A percentile compares a stretch with the other conserved stretches of the same genome.
Evolutionary conservation across 37 sponge, comb jelly and placozoan species (phyloP).

Genomic region (Agelas oroides): DNA sequence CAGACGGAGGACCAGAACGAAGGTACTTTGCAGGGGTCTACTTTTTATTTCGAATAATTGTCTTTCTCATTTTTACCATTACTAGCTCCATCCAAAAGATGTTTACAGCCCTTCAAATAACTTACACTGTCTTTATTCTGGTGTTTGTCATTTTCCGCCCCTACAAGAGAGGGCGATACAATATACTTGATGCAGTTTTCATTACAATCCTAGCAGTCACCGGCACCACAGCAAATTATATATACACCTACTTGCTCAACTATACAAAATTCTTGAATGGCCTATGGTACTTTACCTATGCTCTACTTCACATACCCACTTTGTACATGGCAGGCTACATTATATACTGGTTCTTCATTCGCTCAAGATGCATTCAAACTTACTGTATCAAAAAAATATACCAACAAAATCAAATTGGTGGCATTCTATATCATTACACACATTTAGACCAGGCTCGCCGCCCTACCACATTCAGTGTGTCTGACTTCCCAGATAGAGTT

Average conservation of each 20-base stretch:
- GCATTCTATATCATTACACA: too few species aligned
- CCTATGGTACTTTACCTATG: too few species aligned
- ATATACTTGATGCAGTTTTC: too few species aligned
- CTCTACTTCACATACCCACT: too few species aligned
- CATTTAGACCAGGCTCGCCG: too few species aligned
- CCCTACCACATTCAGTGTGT: too few species aligned
- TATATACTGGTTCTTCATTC: too few species aligned
- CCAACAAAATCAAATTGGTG: too few species aligned
- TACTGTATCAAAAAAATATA: not conserved
- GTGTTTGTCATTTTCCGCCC: slow-evolving; percentile 19
- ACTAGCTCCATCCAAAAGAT: not conserved
- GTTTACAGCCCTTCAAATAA: not conserved
- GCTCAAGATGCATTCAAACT: not conserved
- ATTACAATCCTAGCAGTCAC: not conserved
- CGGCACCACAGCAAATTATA: not conserved
- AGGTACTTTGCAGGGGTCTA: too few species aligned
- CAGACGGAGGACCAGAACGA: too few species aligned
- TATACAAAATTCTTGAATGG: not conserved
- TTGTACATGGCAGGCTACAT: too few species aligned
- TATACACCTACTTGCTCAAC: not conserved
- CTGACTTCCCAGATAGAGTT: slow-evolving; percentile 11
- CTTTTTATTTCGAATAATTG: slow-evolving; percentile 41
- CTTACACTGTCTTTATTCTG: not conserved
- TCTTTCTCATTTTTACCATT: not conserved
- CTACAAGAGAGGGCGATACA: slow-evolving; percentile 46